These are phyloP conservation scores for Ciconia nigra DNA, from an alignment of 2,797 vertebrate species.

Conservation along the genomic window DNA sequence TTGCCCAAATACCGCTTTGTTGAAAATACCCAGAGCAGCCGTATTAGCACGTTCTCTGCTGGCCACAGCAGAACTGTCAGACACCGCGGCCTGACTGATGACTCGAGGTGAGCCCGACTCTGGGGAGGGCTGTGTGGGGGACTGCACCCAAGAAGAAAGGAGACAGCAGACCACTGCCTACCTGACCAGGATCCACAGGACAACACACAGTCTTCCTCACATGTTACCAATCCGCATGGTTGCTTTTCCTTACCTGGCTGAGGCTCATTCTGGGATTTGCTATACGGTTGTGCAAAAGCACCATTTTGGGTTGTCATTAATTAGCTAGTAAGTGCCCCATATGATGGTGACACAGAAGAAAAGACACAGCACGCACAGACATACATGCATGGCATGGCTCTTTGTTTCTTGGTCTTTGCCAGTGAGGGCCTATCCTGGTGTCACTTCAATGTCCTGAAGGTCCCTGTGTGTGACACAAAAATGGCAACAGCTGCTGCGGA, in stretches of 20 bases:
- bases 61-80: too few species aligned
- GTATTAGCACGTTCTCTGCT: too few species aligned
- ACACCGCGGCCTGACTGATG: neutral
- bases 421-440: neutral
- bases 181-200: neutral
- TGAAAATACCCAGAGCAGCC: too few species aligned
- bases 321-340: neutral
- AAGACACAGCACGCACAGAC: neutral
- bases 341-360: neutral
- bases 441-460: neutral
- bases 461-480: neutral
- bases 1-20: too few species aligned
- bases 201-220: neutral
- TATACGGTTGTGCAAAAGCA: neutral
- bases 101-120: too few species aligned
- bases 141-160: neutral
- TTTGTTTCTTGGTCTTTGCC: neutral
- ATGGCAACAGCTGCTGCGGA: fast-evolving
- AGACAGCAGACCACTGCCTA: neutral
- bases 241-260: neutral
- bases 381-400: too few species aligned
- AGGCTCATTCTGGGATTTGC: neutral
- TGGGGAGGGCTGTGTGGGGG: neutral
- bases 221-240: neutral
- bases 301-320: neutral